Base-by-base conservation (phyloP, 2,888 invertebrate genomes). In the Andricus curvator region DNA sequence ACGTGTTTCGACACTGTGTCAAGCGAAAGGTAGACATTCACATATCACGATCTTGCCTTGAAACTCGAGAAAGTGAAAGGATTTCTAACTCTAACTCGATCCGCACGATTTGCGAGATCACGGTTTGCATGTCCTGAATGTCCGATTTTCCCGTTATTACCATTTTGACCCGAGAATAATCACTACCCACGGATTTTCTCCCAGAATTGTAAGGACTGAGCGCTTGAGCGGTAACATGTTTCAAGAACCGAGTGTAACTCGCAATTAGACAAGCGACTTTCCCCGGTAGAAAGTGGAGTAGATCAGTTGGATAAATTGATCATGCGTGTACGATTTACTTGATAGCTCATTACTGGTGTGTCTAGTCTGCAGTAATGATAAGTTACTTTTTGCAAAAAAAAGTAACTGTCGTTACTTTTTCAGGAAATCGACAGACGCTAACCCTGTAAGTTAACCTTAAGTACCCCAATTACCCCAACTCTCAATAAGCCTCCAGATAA, bases 41-140 rank as follows among this genome's bases (percentile, higher is more conserved):
- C 82, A 81, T 81, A 81, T 83, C 84, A 81, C 79, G 85, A 85
- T 82, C 84, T 88, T 80, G 88, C 90, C 89, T 90, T 91, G 89
- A 88, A 89, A 87, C 82, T 81, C 84, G 86, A 81, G 86, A 88
- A 90, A 90, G 90, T 90, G 90, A 91, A 90, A 90, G 90, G 90
- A 85, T 85, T 84, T 78, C 85, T 85, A 83, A 84, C 66, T 78
- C 82, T 77, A 80, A 74, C 82, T 81, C 78, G 77, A 82, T 80
- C 76, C 60, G 60, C 78, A 70, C 78, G 48, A 65, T 65, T 83
- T 81, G 81, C 82, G 82, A 78, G 82, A 80, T 82, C 78, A 81
- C 80, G 74, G 66, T 84, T 83, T 82, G 79, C 84, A 84, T 83
- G 79, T 74, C 48, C 41, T 60, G 22, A 17, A 29, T 79, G 56